Percentiles rank a stretch among this genome's conserved stretches.
Conservation (phyloP, 1,140 invertebrate genomes). For the Lordiphosa mommai region DNA sequence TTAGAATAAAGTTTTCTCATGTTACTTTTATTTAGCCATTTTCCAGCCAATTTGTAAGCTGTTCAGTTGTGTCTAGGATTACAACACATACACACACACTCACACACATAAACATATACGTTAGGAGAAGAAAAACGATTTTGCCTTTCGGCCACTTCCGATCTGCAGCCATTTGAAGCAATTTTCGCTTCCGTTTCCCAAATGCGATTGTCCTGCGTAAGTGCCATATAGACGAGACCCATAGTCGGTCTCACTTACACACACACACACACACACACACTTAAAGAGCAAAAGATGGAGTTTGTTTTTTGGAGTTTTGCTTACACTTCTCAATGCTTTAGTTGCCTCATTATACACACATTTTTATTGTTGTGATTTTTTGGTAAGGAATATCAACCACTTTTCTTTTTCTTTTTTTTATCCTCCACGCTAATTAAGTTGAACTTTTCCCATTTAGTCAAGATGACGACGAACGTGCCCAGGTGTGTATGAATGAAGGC, state of each 20-base stretch:
- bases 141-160: slow-evolving; percentile 50
- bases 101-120: not conserved
- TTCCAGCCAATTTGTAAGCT: not conserved
- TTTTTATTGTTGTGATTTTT: slow-evolving; percentile 35
- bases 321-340: slow-evolving; percentile 32
- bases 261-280: not conserved
- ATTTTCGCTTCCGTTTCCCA: slow-evolving; percentile 59
- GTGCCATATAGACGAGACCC: slow-evolving; percentile 18
- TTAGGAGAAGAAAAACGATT: not conserved
- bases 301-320: slow-evolving; percentile 24
- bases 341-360: slow-evolving; percentile 35
- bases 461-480: slow-evolving; percentile 1
- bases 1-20: too few species aligned
- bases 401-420: slow-evolving; percentile 17
- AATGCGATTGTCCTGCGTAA: slow-evolving; percentile 58
- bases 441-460: slow-evolving; percentile 59
- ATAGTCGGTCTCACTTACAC: not conserved
- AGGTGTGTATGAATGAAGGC: not conserved
- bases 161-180: slow-evolving; percentile 58
- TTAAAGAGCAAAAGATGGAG: not conserved
- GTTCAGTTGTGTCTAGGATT: too few species aligned
- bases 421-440: slow-evolving; percentile 51
- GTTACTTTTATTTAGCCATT: slow-evolving; percentile 4
- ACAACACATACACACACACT: not conserved
- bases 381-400: not conserved